Base-by-base conservation (phyloP, 2,888 invertebrate species). In the Tetranychus piercei region DNA sequence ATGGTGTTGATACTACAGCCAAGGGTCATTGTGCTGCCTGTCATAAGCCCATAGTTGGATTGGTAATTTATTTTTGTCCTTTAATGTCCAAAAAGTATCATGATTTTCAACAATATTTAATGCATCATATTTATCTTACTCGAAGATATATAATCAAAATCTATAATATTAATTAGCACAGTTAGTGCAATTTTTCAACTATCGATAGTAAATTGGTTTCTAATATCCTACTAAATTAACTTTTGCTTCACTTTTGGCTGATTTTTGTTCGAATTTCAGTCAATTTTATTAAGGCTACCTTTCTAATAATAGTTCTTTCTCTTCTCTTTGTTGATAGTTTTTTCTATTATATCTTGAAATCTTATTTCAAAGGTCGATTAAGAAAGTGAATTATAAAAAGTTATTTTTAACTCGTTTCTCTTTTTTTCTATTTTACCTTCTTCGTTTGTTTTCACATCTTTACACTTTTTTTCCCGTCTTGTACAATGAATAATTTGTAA, bases 1-100 rank as follows among this genome's bases (percentile, higher is more conserved):
- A 97, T 87, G 97, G 97, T 84, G 93, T 97, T 78, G 94, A 90
- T 83, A 96, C 96, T 78, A 94, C 95, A 80, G 95, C 97, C 83
- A 97, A 99, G 86, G 97, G 99, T 81, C 94, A 95, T 86, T 99
- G 99, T 88, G 94, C 88, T 82, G 94, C 94, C 79, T 99, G 99
- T 86, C 92, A 94, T 84, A 97, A 99, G 82, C 94, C 97, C 78
- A 97, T 99, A 84, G 94, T 97, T 77, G 99, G 99, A 80, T 95
- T 96, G 88, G 87, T 87, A 79, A 76, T 81, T 71, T 11, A 23
- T 22, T 69, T 66, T 34, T 34, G 34, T 34, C 34, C 5, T 34
- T 34, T 34, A 34, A 23, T 34, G 34, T 34, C 34, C 34, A 34
- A 34, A 34, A 34, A 34, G 34, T 34, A 34, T 34, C 34, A 3